A percentile compares a stretch with the other conserved stretches of the same genome.
phyloP scores from a whole-genome alignment of 2,113 vertebrate genomes.

The Fregetta grallaria region DNA sequence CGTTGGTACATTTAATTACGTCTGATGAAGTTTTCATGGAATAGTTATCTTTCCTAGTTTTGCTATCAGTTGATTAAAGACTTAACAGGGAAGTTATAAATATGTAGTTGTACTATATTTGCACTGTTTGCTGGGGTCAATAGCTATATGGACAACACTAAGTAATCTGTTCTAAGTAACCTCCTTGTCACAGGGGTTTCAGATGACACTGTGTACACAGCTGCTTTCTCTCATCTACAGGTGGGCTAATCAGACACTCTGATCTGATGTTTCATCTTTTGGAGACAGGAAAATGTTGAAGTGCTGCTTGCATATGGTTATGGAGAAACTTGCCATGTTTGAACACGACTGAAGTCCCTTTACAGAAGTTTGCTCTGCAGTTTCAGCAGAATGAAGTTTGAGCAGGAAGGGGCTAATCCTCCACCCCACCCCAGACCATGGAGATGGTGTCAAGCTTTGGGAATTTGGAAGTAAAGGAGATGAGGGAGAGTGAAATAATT shows the following conservation, averaged over 20 bases:
- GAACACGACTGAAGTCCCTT: neutral
- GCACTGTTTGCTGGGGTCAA: neutral
- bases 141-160: neutral
- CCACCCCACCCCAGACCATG: neutral
- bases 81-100: neutral
- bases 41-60: neutral
- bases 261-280: no score
- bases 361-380: neutral
- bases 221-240: neutral
- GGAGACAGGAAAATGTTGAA: neutral
- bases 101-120: neutral
- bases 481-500: neutral
- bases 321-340: rapidly evolving
- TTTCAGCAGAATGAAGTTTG: neutral
- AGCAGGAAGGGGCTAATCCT: neutral
- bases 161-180: neutral
- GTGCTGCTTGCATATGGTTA: neutral
- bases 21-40: neutral
- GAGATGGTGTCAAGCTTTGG: neutral
- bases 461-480: neutral
- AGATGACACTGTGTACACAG: neutral
- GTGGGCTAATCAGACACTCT: neutral
- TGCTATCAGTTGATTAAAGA: neutral
- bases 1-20: neutral
- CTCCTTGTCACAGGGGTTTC: neutral